Conservation (phyloP, 2,113 vertebrate genomes). For the Anseranas semipalmata region DNA sequence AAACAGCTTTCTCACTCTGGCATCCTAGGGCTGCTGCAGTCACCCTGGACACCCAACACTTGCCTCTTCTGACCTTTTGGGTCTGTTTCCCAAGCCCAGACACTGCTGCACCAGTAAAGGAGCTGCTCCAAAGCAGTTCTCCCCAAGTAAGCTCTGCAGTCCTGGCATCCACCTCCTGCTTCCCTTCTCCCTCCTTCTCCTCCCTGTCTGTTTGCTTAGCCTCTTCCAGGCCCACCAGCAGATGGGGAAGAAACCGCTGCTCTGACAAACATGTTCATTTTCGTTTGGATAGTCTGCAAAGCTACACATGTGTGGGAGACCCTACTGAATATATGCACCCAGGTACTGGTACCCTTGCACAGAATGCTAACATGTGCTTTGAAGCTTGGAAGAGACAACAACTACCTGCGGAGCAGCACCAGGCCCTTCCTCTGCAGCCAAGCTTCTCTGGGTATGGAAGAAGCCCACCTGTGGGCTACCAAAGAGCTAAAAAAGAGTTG, state of each 20-base stretch:
- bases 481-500: neutral
- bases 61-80: neutral
- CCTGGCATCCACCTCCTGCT: neutral
- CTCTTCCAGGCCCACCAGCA: neutral
- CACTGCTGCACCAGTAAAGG: neutral
- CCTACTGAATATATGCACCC: neutral
- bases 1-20: neutral
- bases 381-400: fast-evolving
- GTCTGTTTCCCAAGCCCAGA: neutral
- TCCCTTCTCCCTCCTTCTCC: neutral
- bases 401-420: neutral
- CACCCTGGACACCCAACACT: neutral
- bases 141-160: neutral
- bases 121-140: neutral
- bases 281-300: neutral
- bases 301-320: neutral
- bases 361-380: neutral
- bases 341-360: neutral
- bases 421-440: neutral
- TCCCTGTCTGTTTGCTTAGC: neutral
- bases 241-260: neutral
- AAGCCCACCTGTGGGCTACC: neutral
- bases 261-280: neutral
- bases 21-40: neutral
- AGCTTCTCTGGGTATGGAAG: neutral